phyloP scores from a whole-genome alignment of 2,888 invertebrate species.

The Plusia festucae region DNA sequence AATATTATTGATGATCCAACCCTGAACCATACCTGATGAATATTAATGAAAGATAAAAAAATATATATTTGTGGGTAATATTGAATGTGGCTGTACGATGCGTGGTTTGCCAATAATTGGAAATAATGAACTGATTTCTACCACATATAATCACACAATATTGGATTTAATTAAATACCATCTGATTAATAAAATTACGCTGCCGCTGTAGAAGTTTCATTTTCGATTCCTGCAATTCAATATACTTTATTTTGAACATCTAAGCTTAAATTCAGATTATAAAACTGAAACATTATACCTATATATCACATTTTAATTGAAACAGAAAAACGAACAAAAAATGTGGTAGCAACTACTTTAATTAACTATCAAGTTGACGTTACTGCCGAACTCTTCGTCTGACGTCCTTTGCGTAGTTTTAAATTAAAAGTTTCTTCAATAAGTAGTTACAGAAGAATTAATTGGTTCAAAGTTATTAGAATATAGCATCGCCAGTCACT shows the following conservation, averaged over 20 bases:
- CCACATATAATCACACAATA: too few relatives aligned
- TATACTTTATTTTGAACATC: too few relatives aligned
- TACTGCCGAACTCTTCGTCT: slow-evolving; percentile 33
- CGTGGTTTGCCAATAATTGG: too few relatives aligned
- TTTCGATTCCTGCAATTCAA: too few relatives aligned
- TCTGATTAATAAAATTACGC: too few relatives aligned
- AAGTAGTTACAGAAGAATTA: slow-evolving; percentile 54
- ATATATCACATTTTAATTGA: background rate
- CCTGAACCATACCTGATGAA: too few relatives aligned
- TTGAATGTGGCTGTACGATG: background rate
- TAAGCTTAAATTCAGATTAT: background rate
- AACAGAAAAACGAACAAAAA: slow-evolving; percentile 28
- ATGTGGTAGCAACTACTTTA: slow-evolving; percentile 41
- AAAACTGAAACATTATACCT: background rate
- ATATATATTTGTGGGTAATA: too few relatives aligned
- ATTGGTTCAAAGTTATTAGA: slow-evolving; percentile 48
- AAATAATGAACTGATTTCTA: too few relatives aligned
- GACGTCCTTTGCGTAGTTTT: slow-evolving; percentile 47
- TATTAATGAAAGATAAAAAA: too few relatives aligned
- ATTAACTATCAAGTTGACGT: slow-evolving; percentile 51
- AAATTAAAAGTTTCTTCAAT: slow-evolving; percentile 55
- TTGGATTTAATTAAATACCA: too few relatives aligned
- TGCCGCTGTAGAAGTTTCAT: too few relatives aligned
- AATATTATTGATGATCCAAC: too few relatives aligned
- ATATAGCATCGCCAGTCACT: slow-evolving; percentile 34